phyloP scores from a whole-genome alignment of 2,113 vertebrate species.

The Oriolus oriolus region DNA sequence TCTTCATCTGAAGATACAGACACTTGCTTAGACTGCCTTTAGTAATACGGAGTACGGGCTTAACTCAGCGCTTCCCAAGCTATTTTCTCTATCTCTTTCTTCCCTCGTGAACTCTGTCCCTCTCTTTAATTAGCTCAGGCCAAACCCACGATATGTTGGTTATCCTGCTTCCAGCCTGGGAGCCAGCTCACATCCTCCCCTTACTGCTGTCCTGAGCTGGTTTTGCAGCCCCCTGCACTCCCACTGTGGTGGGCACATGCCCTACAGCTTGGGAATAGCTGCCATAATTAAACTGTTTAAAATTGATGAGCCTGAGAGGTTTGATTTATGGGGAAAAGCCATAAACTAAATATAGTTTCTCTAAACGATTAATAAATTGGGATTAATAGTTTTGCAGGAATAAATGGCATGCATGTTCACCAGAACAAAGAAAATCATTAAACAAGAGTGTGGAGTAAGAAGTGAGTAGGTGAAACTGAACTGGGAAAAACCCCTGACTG shows the following conservation, averaged over 20 bases:
- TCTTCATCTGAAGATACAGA: background rate
- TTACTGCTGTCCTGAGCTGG: background rate
- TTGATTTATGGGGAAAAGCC: constrained; percentile 14
- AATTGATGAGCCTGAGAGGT: background rate
- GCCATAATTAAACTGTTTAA: background rate
- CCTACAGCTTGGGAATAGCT: background rate
- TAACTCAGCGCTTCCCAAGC: background rate
- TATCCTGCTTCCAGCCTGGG: background rate
- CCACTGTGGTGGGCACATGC: background rate
- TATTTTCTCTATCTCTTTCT: background rate
- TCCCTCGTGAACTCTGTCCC: background rate
- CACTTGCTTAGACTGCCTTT: background rate
- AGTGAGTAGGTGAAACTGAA: background rate
- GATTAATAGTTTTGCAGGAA: constrained; percentile 4
- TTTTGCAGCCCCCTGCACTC: background rate
- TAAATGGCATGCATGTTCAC: background rate
- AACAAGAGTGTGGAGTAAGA: background rate
- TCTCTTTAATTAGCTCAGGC: background rate
- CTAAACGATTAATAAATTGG: background rate
- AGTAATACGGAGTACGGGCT: background rate
- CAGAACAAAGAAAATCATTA: background rate
- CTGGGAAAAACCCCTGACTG: fast-evolving
- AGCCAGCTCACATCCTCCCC: background rate
- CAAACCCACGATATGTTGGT: background rate
- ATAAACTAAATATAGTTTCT: constrained; percentile 36